Conservation (phyloP, 2,113 vertebrate genomes). For the Microcebus jonahi region DNA sequence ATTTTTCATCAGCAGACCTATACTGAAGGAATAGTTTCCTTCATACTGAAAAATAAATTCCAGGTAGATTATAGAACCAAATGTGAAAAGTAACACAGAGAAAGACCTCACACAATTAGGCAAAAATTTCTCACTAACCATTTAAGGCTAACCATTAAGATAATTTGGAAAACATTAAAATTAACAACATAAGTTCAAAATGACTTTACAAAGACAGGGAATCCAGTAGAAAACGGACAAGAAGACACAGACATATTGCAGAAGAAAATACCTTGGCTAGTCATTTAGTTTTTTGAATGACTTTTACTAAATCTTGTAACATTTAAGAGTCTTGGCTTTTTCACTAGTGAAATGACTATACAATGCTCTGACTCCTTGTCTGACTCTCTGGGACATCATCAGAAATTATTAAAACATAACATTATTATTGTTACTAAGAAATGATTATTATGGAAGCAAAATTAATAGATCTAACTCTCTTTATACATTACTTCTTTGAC, state of each 20-base stretch:
- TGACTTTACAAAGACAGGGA: neutral
- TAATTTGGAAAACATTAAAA: neutral
- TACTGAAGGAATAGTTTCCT: neutral
- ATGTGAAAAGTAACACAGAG: neutral
- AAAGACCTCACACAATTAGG: neutral
- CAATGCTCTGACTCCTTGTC: neutral
- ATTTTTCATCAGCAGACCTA: neutral
- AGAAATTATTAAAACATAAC: neutral
- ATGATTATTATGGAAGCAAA: neutral
- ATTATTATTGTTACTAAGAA: neutral
- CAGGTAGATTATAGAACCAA: neutral
- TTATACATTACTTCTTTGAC: neutral
- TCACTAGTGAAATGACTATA: neutral
- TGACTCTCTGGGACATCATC: neutral
- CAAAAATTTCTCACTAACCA: neutral
- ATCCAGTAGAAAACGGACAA: neutral
- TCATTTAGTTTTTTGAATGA: slow-evolving; percentile 7
- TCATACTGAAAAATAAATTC: neutral
- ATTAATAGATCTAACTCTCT: neutral
- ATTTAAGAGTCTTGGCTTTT: neutral
- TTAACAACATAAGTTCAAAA: neutral
- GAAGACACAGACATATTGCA: neutral
- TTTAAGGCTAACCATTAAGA: neutral
- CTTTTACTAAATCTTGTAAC: neutral
- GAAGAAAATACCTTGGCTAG: neutral